phyloP scores from a whole-genome alignment of 2,888 invertebrate genomes.

The Tillus elongatus region DNA sequence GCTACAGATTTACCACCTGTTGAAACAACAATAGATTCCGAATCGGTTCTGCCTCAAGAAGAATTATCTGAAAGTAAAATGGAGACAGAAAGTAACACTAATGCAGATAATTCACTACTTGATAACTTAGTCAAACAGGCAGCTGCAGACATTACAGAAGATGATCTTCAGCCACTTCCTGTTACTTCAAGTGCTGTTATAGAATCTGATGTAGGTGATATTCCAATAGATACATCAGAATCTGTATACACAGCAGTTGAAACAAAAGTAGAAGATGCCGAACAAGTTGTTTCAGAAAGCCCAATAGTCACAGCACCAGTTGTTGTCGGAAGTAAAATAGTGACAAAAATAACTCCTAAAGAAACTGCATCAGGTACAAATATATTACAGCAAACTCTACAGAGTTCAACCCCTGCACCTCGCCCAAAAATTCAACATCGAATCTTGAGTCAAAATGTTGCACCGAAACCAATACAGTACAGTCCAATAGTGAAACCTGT shows the following conservation, averaged over 20 bases:
- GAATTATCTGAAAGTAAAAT: constrained; percentile 17
- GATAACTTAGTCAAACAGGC: constrained; percentile 38
- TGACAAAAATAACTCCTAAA: no score
- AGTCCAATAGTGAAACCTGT: constrained; percentile 15
- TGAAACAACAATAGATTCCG: no score
- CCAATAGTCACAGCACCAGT: no score
- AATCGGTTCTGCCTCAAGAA: no score
- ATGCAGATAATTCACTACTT: constrained; percentile 20
- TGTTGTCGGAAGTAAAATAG: no score
- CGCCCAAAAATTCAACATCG: constrained; percentile 20
- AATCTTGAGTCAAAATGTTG: constrained; percentile 23
- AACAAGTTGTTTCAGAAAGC: no score
- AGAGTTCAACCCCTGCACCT: no score
- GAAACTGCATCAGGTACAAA: no score
- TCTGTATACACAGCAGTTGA: no score
- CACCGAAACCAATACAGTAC: constrained; percentile 18
- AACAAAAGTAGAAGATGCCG: constrained; percentile 7
- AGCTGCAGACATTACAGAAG: constrained; percentile 36
- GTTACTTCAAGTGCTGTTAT: not conserved
- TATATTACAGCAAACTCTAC: no score
- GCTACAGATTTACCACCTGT: constrained; percentile 10
- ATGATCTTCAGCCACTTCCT: constrained; percentile 25
- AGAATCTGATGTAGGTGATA: constrained; percentile 6
- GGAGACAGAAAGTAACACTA: constrained; percentile 15
- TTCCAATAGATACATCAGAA: no score